Percentiles rank a stretch among this genome's conserved stretches.
Evolutionary conservation across 2,888 invertebrate species (phyloP).

Genomic region (Apotomis capreana): DNA sequence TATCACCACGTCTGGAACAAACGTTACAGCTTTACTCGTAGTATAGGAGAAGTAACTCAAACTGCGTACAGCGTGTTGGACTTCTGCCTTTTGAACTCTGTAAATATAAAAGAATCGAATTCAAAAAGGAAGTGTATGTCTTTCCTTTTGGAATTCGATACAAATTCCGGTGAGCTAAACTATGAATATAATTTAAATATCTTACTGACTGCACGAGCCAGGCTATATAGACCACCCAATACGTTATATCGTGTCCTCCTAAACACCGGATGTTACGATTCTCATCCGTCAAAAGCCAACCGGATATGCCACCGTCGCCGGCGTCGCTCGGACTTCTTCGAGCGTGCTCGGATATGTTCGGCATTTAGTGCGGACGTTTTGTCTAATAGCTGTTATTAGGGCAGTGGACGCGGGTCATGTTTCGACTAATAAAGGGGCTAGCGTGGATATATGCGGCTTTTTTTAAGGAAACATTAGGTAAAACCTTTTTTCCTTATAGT

Average conservation of each 20-base stretch:
- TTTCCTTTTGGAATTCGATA: no score
- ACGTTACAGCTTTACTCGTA: no score
- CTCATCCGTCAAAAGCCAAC: conserved; percentile 39
- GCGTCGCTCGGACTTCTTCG: conserved; percentile 35
- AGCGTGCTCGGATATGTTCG: conserved; percentile 35
- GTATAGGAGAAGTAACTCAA: no score
- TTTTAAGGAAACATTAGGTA: neutral
- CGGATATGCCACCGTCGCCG: conserved; percentile 37
- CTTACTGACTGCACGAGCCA: neutral
- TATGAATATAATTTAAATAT: neutral
- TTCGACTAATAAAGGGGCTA: conserved; percentile 21
- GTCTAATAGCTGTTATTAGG: conserved; percentile 39
- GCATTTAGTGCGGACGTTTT: conserved; percentile 39
- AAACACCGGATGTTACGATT: conserved; percentile 40
- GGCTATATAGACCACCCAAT: conserved; percentile 21
- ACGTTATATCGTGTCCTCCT: conserved; percentile 26
- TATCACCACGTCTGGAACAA: no score
- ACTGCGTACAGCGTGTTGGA: no score
- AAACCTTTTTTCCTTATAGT: no score
- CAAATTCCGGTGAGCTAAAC: no score
- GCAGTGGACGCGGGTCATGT: conserved; percentile 27
- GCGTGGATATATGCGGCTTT: neutral
- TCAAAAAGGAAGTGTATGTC: no score
- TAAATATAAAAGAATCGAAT: no score
- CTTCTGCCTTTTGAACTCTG: no score